Conservation (phyloP, 2,113 vertebrate genomes). For the Geococcyx californianus region DNA sequence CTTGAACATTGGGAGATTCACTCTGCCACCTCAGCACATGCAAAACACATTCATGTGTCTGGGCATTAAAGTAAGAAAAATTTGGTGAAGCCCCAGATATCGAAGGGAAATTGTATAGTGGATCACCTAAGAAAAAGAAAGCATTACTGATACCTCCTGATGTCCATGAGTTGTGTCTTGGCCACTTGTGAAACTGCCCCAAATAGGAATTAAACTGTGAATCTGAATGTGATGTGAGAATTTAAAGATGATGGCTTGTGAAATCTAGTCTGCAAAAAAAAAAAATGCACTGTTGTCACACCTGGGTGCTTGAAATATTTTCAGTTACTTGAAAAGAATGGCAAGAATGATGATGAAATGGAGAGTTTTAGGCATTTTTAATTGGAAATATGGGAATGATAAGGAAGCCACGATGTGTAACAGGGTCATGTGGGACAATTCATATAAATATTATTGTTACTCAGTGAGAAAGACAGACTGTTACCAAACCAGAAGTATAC, state of each 20-base stretch:
- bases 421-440: not conserved
- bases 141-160: not conserved
- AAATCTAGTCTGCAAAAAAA: not conserved
- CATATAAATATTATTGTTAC: not conserved
- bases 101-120: not conserved
- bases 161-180: not conserved
- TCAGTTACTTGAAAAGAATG: not conserved
- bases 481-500: not conserved
- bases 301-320: not conserved
- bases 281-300: not conserved
- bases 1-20: not conserved
- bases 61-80: not conserved
- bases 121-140: not conserved
- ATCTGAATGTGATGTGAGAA: not conserved
- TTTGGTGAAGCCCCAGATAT: not conserved
- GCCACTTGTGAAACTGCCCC: not conserved
- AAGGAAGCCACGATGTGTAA: not conserved
- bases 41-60: not conserved
- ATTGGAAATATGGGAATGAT: not conserved
- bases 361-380: not conserved
- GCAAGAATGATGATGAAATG: not conserved
- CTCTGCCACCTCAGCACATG: not conserved
- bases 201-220: not conserved
- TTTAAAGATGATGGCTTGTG: not conserved
- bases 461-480: not conserved